A percentile compares a stretch with the other conserved stretches of the same genome.
These are phyloP conservation scores for Myotis myotis DNA, from an alignment of 2,797 vertebrate genomes.

Conservation along the genomic window DNA sequence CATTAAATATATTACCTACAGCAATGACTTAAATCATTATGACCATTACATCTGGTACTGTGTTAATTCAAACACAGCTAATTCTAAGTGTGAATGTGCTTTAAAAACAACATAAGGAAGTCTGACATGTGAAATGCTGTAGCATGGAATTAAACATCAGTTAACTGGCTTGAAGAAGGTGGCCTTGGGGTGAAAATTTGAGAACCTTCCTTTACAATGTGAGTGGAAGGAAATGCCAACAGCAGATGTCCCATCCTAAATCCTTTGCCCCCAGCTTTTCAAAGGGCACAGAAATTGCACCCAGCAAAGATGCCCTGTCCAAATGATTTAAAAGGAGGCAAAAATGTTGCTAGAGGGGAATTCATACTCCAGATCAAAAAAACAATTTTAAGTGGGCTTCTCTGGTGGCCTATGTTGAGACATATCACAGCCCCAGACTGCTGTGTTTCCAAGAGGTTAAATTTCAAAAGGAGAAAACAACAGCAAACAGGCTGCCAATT, in stretches of 20 bases:
- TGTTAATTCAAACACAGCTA: neutral
- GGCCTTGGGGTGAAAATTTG: neutral
- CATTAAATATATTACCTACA: neutral
- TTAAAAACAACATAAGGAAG: neutral
- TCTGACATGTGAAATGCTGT: neutral
- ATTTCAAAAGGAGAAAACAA: conserved; percentile 75
- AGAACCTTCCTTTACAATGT: neutral
- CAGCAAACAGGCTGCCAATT: conserved; percentile 69
- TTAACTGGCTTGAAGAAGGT: neutral
- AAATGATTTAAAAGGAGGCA: conserved; percentile 66
- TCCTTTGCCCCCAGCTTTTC: neutral
- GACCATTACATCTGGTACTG: neutral
- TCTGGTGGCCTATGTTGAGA: conserved; percentile 69
- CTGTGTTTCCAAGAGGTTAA: conserved; percentile 66
- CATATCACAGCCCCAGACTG: conserved; percentile 45
- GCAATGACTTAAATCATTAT: neutral
- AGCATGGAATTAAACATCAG: neutral
- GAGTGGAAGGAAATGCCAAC: conserved; percentile 18
- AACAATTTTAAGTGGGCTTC: conserved; percentile 60
- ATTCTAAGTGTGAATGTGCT: neutral
- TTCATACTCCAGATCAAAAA: conserved; percentile 61
- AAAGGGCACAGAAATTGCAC: conserved; percentile 57
- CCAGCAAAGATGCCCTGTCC: conserved; percentile 60
- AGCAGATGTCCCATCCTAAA: neutral
- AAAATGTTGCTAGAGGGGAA: conserved; percentile 58